These are phyloP conservation scores for Gallirallus australis DNA, from an alignment of 2,797 vertebrate genomes.

Conservation along the genomic window DNA sequence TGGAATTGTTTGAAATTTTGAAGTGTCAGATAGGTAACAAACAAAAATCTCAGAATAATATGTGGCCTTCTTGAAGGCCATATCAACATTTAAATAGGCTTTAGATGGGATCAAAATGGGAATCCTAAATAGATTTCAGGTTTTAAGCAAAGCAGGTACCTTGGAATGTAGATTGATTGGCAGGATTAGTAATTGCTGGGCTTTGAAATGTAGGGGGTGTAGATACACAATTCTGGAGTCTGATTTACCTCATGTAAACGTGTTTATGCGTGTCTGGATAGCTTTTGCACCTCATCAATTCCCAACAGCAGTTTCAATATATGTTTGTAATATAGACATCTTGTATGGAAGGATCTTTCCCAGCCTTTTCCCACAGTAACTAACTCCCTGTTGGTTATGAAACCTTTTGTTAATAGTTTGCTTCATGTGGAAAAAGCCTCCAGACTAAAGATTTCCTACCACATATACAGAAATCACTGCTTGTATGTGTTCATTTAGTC, in stretches of 20 bases:
- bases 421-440: background rate
- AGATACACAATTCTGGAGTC: background rate
- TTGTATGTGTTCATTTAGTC: background rate
- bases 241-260: background rate
- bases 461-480: background rate
- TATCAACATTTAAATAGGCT: background rate
- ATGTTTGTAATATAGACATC: background rate
- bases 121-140: background rate
- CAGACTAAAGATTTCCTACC: background rate
- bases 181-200: background rate
- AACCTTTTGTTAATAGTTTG: background rate
- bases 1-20: background rate
- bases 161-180: accelerated
- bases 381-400: background rate
- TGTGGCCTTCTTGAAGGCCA: background rate
- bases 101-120: background rate
- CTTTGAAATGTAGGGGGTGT: background rate
- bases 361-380: background rate
- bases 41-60: background rate
- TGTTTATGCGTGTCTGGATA: background rate
- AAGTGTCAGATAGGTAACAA: background rate
- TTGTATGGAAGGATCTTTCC: background rate
- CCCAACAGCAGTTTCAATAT: background rate
- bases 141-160: background rate
- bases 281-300: background rate